phyloP scores from a whole-genome alignment of 2,113 vertebrate species.

The Tylochromis polylepis region DNA sequence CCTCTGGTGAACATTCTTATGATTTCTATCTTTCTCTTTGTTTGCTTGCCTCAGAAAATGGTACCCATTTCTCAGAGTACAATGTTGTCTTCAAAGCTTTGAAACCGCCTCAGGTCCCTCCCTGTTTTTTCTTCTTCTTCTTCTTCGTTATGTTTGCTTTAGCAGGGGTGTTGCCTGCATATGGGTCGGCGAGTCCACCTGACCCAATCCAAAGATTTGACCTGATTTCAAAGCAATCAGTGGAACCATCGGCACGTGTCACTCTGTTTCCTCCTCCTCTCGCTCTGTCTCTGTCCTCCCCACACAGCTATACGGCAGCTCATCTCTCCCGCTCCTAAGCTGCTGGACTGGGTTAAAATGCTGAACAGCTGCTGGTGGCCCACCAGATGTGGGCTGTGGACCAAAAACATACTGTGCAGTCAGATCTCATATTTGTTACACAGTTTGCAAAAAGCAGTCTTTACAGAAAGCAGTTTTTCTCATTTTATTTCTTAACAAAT shows the following conservation, averaged over 20 bases:
- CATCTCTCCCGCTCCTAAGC: constrained; percentile 49
- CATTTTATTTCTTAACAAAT: background rate
- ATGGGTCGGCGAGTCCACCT: background rate
- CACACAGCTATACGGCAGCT: constrained; percentile 27
- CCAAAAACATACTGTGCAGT: constrained; percentile 22
- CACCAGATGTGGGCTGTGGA: constrained; percentile 47
- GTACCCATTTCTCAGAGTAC: constrained; percentile 14
- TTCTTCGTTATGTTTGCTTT: constrained; percentile 43
- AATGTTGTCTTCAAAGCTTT: background rate
- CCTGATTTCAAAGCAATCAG: constrained; percentile 64
- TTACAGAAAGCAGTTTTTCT: background rate
- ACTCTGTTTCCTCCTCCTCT: constrained; percentile 11
- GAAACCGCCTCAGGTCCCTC: background rate
- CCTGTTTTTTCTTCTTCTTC: background rate
- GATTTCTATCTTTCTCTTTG: background rate
- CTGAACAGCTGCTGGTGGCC: constrained; percentile 46
- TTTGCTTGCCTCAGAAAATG: constrained; percentile 17
- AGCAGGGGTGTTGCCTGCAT: background rate
- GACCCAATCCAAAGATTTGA: constrained; percentile 52
- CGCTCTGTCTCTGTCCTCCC: background rate
- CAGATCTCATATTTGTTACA: background rate
- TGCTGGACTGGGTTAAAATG: constrained; percentile 41
- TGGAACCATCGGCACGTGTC: constrained; percentile 47
- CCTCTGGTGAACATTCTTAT: background rate
- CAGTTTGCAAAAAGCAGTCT: background rate